Conservation (phyloP, 1,140 invertebrate species). For the Arctopsyche grandis region DNA sequence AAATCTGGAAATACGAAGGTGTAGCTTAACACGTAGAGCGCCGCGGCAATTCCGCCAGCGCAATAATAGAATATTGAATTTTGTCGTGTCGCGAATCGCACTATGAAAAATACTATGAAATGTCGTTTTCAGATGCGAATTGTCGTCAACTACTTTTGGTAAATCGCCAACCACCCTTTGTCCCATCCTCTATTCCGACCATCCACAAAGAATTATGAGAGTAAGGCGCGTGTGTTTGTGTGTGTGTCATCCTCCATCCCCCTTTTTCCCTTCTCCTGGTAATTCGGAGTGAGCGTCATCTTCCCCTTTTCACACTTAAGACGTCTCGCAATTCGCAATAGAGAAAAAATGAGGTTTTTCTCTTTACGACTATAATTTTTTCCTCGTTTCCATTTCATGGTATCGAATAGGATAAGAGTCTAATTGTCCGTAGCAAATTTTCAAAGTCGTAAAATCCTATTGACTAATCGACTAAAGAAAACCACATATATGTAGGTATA, state of each 20-base stretch:
- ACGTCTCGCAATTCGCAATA: neutral
- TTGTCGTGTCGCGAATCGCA: neutral
- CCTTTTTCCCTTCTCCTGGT: neutral
- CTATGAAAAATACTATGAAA: neutral
- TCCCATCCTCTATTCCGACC: neutral
- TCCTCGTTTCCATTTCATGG: neutral
- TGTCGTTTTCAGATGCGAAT: neutral
- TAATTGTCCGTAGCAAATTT: neutral
- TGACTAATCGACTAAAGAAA: neutral
- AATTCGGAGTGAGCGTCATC: neutral
- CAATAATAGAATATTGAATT: constrained; percentile 1
- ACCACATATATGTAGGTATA: neutral
- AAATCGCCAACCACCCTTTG: neutral
- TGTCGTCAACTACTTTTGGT: neutral
- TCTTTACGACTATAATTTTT: neutral
- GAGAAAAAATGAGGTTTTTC: neutral
- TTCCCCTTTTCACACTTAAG: neutral
- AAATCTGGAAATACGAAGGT: too few species aligned
- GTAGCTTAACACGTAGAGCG: too few species aligned
- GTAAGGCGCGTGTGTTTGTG: neutral
- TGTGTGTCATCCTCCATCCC: neutral
- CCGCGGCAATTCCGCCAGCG: neutral
- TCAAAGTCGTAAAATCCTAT: neutral
- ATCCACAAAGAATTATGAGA: neutral
- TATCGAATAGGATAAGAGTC: neutral